Base-by-base conservation (phyloP, 2,113 vertebrate genomes). In the Cricetomys ansorgei region DNA sequence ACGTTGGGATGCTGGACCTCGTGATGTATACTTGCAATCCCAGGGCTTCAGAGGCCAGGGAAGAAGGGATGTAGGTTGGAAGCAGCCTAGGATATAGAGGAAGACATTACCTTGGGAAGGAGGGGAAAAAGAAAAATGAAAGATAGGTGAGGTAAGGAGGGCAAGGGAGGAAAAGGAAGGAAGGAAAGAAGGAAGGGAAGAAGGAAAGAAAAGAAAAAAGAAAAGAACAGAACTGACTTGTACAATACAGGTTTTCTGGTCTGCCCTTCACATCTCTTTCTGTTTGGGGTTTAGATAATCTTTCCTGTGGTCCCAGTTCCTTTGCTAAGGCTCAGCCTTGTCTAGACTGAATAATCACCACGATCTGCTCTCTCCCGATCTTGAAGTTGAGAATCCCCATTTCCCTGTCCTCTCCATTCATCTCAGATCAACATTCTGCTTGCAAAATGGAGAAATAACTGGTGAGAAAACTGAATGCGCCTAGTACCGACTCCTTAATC, bases 371-470 rank as follows among this genome's bases (percentile, higher is more conserved):
- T 89, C 23, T 69, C 16, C 31, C 64, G 19, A 59, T 88, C 95
- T 57, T 85, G 25, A 95, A 65, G 48, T 77, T 73, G 48, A 72
- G 34, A 95, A 69, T 11, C 23, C 43, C 69, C 34, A n/a, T 75
- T 89, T 77, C 16, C 59, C 53, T 94, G 69, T 37, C 13, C 88
- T 96, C 73, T 84, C n/a, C 43, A 57, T 29, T 83, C 81, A 89
- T 86, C 92, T 75, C 50, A 87, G 57, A 94, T 86, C 81, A 93
- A 80, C n/a, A 12, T 65, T 81, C 67, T 76, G 91, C 75, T 95
- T 89, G 45, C 55, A 72, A 86, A 92, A 91, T 88, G 50, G 90
- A 96, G 85, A 96, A 94, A 80, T 92, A 92, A 91, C 57, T 50
- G 90, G 43, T 6, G 34, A 75, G 69, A 55, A 55, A 85, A 69